Percentiles rank a stretch among this genome's conserved stretches.
phyloP scores from a whole-genome alignment of 2,888 invertebrate species.

The Mactromeris polynyma region DNA sequence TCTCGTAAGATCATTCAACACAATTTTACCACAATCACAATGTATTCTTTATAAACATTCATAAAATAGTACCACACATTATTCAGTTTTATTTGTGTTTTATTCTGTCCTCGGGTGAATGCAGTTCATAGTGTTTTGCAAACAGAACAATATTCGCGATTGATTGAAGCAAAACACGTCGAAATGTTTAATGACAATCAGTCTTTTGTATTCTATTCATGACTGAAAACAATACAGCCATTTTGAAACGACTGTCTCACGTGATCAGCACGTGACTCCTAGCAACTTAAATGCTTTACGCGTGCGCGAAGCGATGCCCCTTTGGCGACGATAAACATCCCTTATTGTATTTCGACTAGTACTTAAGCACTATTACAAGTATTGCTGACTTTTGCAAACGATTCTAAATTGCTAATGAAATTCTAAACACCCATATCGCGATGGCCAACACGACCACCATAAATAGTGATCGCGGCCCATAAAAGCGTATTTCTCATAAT shows the following conservation, averaged over 20 bases:
- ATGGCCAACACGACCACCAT: not conserved
- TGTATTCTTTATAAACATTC: no score
- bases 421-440: conserved; percentile 50
- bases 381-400: conserved; percentile 20
- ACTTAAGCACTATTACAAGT: conserved; percentile 37
- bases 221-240: not conserved
- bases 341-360: conserved; percentile 21
- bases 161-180: not conserved
- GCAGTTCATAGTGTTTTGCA: not conserved
- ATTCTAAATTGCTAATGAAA: conserved; percentile 44
- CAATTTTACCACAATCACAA: no score
- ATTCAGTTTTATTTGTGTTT: no score
- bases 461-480: conserved; percentile 20
- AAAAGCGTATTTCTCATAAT: conserved; percentile 21
- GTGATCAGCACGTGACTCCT: conserved; percentile 58
- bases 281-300: conserved; percentile 47
- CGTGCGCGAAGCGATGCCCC: conserved; percentile 26
- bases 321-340: conserved; percentile 35
- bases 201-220: not conserved
- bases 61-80: no score
- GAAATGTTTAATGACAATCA: not conserved
- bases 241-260: conserved; percentile 41
- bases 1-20: no score
- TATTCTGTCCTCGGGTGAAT: not conserved
- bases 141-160: not conserved